Evolutionary conservation across 2,113 vertebrate genomes (phyloP).

Genomic region (Pelmatolapia mariae): DNA sequence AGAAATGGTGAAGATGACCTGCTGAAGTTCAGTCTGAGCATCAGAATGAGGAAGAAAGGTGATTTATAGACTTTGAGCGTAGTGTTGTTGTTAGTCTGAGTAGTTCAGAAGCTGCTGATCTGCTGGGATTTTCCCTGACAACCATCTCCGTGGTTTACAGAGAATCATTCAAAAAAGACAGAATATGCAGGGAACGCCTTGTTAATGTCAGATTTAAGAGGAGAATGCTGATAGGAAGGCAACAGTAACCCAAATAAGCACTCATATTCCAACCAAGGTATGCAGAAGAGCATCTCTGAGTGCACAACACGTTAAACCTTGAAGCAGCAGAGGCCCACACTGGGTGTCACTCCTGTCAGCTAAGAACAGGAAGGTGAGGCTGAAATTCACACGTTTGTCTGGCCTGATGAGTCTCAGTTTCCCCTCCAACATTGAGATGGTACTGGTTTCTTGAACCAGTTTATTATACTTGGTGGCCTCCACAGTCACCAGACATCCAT

Average conservation of each 20-base stretch:
- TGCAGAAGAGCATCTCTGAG: neutral
- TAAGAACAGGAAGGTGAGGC: accelerated
- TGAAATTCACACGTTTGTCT: neutral
- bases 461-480: neutral
- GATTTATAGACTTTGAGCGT: neutral
- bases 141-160: neutral
- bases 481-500: neutral
- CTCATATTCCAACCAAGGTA: neutral
- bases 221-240: neutral
- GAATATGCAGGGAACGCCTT: neutral
- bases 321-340: neutral
- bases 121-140: neutral
- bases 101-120: neutral
- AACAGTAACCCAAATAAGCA: neutral
- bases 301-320: neutral
- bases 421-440: neutral
- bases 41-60: neutral
- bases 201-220: neutral
- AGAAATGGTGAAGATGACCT: neutral
- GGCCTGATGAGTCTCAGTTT: neutral
- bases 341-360: neutral
- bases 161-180: neutral
- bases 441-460: neutral
- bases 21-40: neutral
- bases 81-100: neutral